Conservation (phyloP, 2,113 vertebrate species). For the Pachypanchax playfairii region DNA sequence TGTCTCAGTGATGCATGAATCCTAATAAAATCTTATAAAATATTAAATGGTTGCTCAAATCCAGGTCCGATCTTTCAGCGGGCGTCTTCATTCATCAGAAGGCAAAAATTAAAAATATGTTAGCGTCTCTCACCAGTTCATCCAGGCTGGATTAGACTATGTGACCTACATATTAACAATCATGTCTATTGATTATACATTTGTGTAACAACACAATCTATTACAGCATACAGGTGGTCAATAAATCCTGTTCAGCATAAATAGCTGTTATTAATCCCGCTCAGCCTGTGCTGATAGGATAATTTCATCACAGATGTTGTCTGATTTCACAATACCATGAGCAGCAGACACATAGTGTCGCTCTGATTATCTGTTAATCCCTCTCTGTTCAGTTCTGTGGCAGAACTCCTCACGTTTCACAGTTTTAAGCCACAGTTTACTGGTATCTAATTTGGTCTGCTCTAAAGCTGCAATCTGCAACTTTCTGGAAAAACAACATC, state of each 20-base stretch:
- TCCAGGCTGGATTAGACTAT: background rate
- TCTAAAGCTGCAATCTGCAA: slow-evolving; percentile 13
- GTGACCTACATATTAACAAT: slow-evolving; percentile 40
- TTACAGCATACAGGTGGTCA: slow-evolving; percentile 15
- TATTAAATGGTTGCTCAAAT: slow-evolving; percentile 24
- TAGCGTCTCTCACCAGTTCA: background rate
- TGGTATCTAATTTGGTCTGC: background rate
- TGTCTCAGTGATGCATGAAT: slow-evolving; percentile 26
- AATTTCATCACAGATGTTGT: slow-evolving; percentile 3
- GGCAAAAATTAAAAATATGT: slow-evolving; percentile 3
- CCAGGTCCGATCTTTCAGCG: background rate
- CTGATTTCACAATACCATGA: slow-evolving; percentile 18
- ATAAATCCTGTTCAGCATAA: slow-evolving; percentile 26
- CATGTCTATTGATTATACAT: slow-evolving; percentile 21
- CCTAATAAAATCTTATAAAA: slow-evolving; percentile 8
- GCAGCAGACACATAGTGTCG: slow-evolving; percentile 13
- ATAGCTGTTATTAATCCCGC: slow-evolving; percentile 13
- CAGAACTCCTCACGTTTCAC: slow-evolving; percentile 5
- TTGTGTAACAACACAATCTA: slow-evolving; percentile 13
- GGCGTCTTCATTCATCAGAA: slow-evolving; percentile 13
- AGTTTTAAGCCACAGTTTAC: slow-evolving; percentile 14
- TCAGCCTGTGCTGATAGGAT: slow-evolving; percentile 6
- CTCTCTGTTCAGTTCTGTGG: slow-evolving; percentile 10
- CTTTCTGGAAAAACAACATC: background rate
- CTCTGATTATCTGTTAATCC: slow-evolving; percentile 41